Evolutionary conservation across 2,797 vertebrate species (phyloP).

Genomic region (Borostomias antarcticus): DNA sequence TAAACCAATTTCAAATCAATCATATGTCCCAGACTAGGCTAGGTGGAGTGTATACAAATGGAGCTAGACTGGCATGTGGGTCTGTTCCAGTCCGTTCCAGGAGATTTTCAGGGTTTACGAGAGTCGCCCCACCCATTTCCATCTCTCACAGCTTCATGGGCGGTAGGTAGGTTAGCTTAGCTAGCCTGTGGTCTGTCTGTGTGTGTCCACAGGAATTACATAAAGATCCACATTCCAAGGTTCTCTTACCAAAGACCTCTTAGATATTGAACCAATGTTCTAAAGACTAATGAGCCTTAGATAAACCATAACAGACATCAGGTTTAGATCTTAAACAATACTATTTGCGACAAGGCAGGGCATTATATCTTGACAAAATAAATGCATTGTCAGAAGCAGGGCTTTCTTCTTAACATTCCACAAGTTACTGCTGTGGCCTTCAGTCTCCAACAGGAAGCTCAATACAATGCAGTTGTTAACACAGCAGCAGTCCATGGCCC

Average conservation of each 20-base stretch:
- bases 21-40: conserved; percentile 9
- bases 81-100: conserved; percentile 53
- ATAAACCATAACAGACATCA: not conserved
- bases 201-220: conserved; percentile 46
- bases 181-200: conserved; percentile 21
- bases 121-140: conserved; percentile 55
- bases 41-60: conserved; percentile 30
- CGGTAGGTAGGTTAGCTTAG: conserved; percentile 29
- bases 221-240: conserved; percentile 49
- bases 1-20: conserved; percentile 23
- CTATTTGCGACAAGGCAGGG: not conserved
- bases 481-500: conserved; percentile 15
- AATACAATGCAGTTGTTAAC: conserved; percentile 17
- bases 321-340: not conserved
- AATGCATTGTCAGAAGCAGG: not conserved
- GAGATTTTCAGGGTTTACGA: conserved; percentile 56
- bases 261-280: conserved; percentile 4
- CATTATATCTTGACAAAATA: not conserved
- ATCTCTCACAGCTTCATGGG: conserved; percentile 26
- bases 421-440: conserved; percentile 5
- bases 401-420: not conserved
- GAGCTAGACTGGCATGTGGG: conserved; percentile 34
- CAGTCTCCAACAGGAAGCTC: conserved; percentile 16
- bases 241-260: conserved; percentile 24
- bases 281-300: not conserved